phyloP scores from a whole-genome alignment of 2,797 vertebrate genomes.

The Oophaga sylvatica region DNA sequence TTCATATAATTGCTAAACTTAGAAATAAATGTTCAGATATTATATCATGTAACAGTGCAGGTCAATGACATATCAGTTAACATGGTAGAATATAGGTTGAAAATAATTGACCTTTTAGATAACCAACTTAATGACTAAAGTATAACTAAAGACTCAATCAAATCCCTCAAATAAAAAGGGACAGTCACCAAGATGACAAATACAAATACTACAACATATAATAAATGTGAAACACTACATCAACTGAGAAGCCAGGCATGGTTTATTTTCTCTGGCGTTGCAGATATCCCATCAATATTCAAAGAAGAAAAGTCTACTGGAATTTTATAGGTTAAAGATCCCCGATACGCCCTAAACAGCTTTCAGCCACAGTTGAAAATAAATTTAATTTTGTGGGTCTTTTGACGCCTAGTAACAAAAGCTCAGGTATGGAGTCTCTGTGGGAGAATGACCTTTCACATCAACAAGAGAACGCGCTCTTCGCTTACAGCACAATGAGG shows the following conservation, averaged over 20 bases:
- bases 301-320: slow-evolving; percentile 28
- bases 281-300: slow-evolving; percentile 24
- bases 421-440: slow-evolving; percentile 68
- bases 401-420: slow-evolving; percentile 67
- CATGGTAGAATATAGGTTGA: neutral
- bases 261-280: neutral
- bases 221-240: neutral
- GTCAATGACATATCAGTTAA: neutral
- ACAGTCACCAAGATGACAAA: neutral
- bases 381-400: slow-evolving; percentile 68
- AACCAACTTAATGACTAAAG: no score
- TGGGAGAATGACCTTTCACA: slow-evolving; percentile 67
- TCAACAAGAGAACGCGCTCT: slow-evolving; percentile 54
- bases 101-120: no score
- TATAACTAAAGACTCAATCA: neutral
- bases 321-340: slow-evolving; percentile 56
- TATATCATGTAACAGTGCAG: neutral
- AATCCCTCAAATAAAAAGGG: neutral
- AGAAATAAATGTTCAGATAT: neutral
- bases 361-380: slow-evolving; percentile 60
- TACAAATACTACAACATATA: neutral
- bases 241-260: neutral
- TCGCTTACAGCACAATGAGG: slow-evolving; percentile 64
- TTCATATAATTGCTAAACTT: neutral
- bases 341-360: slow-evolving; percentile 49